Evolutionary conservation across 2,888 invertebrate genomes (phyloP).

Genomic region (Timema cristinae): DNA sequence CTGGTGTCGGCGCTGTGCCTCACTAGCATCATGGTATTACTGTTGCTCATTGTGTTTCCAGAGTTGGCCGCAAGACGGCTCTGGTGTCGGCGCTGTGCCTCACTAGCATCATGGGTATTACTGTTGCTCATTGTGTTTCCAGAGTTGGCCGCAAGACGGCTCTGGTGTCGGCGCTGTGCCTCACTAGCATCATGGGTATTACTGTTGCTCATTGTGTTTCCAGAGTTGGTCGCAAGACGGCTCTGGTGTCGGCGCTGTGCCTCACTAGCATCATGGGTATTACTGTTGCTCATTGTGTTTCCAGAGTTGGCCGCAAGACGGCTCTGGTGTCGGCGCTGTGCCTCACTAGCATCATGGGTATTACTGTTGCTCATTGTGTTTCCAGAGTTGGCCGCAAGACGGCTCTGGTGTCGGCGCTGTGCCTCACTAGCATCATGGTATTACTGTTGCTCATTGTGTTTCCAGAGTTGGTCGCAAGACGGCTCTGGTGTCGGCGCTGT

Average conservation of each 20-base stretch:
- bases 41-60: slow-evolving; percentile 38
- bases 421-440: slow-evolving; percentile 60
- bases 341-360: slow-evolving; percentile 61
- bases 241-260: slow-evolving; percentile 54
- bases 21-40: slow-evolving; percentile 62
- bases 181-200: slow-evolving; percentile 63
- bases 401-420: slow-evolving; percentile 54
- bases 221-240: slow-evolving; percentile 60
- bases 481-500: slow-evolving; percentile 54
- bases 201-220: too few species aligned
- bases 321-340: slow-evolving; percentile 55
- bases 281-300: too few species aligned
- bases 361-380: too few species aligned
- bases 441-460: too few species aligned
- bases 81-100: slow-evolving; percentile 55
- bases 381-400: slow-evolving; percentile 59
- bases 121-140: slow-evolving; percentile 26
- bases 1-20: slow-evolving; percentile 55
- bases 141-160: slow-evolving; percentile 61
- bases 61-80: slow-evolving; percentile 60
- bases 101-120: slow-evolving; percentile 63
- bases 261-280: slow-evolving; percentile 63
- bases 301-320: slow-evolving; percentile 59
- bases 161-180: slow-evolving; percentile 53
- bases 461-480: slow-evolving; percentile 59